Evolutionary conservation across 1,140 invertebrate genomes (phyloP).

Genomic region (Trissolcus basalis): DNA sequence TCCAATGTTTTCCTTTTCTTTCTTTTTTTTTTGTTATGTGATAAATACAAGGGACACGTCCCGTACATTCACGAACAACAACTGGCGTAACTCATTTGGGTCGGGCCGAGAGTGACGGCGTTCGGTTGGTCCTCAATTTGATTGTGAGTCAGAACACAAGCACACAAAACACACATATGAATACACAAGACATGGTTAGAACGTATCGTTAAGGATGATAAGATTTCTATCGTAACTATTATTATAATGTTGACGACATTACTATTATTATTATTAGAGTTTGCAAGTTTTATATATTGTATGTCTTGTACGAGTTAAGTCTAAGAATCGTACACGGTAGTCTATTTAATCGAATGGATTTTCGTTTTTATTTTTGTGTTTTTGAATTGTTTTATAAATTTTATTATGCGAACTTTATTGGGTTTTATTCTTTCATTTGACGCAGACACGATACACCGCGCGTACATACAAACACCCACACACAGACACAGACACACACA

Average conservation of each 20-base stretch:
- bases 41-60: constrained; percentile 12
- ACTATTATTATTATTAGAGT: constrained; percentile 60
- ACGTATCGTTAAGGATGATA: constrained; percentile 61
- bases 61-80: not conserved
- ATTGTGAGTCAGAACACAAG: constrained; percentile 44
- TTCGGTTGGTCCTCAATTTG: constrained; percentile 43
- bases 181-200: constrained; percentile 48
- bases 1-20: not conserved
- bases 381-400: constrained; percentile 61
- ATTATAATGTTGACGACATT: constrained; percentile 50
- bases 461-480: constrained; percentile 20
- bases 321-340: constrained; percentile 51
- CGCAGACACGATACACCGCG: constrained; percentile 9
- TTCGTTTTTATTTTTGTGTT: constrained; percentile 59
- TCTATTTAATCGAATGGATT: constrained; percentile 49
- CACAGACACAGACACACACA: constrained; percentile 20
- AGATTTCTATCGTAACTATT: constrained; percentile 58
- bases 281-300: constrained; percentile 58
- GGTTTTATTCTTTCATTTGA: constrained; percentile 44
- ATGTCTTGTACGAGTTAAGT: constrained; percentile 47
- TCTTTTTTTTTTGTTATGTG: constrained; percentile 42
- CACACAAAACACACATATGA: constrained; percentile 32
- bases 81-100: constrained; percentile 11
- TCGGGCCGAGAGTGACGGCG: constrained; percentile 45
- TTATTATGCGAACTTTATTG: constrained; percentile 59